Percentiles rank a stretch among this genome's conserved stretches.
These are phyloP conservation scores for Drosophila colorata DNA, from an alignment of 2,888 invertebrate genomes.

Conservation along the genomic window DNA sequence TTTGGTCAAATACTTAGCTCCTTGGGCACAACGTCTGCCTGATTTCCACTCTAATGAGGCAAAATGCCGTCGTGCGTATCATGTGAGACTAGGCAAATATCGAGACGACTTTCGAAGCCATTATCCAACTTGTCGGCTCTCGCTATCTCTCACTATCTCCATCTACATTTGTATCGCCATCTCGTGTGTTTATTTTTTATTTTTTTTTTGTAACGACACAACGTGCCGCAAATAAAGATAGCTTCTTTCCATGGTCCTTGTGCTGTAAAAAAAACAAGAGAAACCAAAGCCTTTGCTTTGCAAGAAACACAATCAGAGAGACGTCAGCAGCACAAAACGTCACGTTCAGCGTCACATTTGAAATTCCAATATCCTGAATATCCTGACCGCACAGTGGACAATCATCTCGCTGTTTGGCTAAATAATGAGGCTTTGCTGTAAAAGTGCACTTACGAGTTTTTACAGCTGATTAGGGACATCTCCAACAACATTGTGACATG, in stretches of 20 bases:
- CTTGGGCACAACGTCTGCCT: slow-evolving; percentile 4
- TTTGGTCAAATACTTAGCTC: slow-evolving; percentile 39
- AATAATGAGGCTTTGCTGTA: slow-evolving; percentile 43
- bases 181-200: slow-evolving; percentile 17
- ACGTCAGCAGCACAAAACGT: slow-evolving; percentile 44
- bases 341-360: slow-evolving; percentile 59
- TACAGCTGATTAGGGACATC: slow-evolving; percentile 44
- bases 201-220: slow-evolving; percentile 40
- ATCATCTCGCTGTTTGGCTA: slow-evolving; percentile 33
- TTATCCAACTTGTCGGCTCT: slow-evolving; percentile 5
- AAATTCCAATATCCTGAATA: slow-evolving; percentile 63
- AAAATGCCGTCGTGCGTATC: slow-evolving; percentile 51
- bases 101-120: slow-evolving; percentile 36
- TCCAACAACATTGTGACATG: slow-evolving; percentile 4
- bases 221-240: slow-evolving; percentile 69
- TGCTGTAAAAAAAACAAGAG: slow-evolving; percentile 20
- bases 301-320: slow-evolving; percentile 44
- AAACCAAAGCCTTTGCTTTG: slow-evolving; percentile 25
- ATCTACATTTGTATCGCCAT: slow-evolving; percentile 5
- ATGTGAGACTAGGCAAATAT: slow-evolving; percentile 57
- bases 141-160: slow-evolving; percentile 9
- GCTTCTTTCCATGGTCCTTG: slow-evolving; percentile 18
- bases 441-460: slow-evolving; percentile 51
- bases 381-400: slow-evolving; percentile 35
- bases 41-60: slow-evolving; percentile 52